phyloP scores from a whole-genome alignment of 2,888 invertebrate species.

The Cybosia mesomella region DNA sequence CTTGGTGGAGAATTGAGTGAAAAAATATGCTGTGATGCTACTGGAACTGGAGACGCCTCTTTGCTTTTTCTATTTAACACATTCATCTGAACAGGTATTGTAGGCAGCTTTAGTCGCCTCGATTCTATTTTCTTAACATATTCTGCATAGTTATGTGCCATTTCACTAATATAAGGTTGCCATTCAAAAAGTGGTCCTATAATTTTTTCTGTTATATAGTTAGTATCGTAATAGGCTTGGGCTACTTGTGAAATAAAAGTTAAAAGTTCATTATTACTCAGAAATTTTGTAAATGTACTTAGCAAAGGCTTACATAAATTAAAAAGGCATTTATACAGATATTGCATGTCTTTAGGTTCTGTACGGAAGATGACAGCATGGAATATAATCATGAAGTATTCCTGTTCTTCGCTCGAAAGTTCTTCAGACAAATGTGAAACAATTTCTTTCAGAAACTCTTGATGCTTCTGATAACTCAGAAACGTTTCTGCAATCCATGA shows the following conservation, averaged over 20 bases:
- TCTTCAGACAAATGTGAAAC: conserved; percentile 64
- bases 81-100: conserved; percentile 71
- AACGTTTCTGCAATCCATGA: conserved; percentile 78
- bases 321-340: conserved; percentile 77
- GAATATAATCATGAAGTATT: conserved; percentile 73
- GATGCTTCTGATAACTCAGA: conserved; percentile 73
- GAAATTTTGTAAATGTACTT: conserved; percentile 71
- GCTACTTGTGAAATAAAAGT: conserved; percentile 79
- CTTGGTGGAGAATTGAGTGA: conserved; percentile 67
- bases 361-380: conserved; percentile 72
- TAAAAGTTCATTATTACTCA: conserved; percentile 79
- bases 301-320: conserved; percentile 76
- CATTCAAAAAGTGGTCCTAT: conserved; percentile 80
- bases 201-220: conserved; percentile 82
- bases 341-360: conserved; percentile 64
- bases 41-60: conserved; percentile 29
- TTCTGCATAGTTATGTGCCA: conserved; percentile 72
- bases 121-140: conserved; percentile 68
- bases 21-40: conserved; percentile 15
- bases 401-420: conserved; percentile 68
- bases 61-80: conserved; percentile 69
- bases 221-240: conserved; percentile 80
- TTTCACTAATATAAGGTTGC: conserved; percentile 80
- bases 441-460: conserved; percentile 65
- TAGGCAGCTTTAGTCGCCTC: conserved; percentile 68